Base-by-base conservation (phyloP, 2,888 invertebrate genomes). In the Lordiphosa andalusiaca region DNA sequence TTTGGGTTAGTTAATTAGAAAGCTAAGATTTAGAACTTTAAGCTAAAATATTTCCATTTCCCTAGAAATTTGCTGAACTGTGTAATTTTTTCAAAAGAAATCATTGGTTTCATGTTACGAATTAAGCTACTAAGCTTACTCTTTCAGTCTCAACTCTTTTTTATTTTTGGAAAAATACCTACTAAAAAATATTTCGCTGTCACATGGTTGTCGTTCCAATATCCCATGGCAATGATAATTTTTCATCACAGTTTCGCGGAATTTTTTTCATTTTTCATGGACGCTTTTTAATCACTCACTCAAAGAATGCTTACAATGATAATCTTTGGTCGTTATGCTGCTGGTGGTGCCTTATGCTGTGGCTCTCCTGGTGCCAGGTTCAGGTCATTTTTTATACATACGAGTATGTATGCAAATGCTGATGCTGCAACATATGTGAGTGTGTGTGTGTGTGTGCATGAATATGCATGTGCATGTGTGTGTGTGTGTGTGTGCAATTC, bases 291-390 rank as follows among this genome's bases (percentile, higher is more conserved):
- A 76, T 76, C 76, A 76, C 76, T 76, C 82, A 84, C 75, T 76
- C 75, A 84, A 76, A 76, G 75, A 73, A 76, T 76, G 82, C 84
- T 84, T 81, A 73, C 82, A 76, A 73, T 64, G 82, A 76, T 76
- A 76, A 76, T 77, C 84, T 76, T 73, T 84, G 66, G 52, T 81
- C 64, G 60, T 49, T 58, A 35, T 35, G 51, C 30, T 58, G 50
- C 30, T 58, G 50, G 57, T 56, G 39, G 21, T 58, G 38, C 44
- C 48, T 30, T 33, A 16, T 35, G 42, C 33, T 46, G 33, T 16
- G 30, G 41, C 12, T 12, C 36, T 12, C 6, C 41, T 33, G 58
- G 53, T 49, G 40, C 51, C 67, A 58, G 63, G 58, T 63, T 66
- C 65, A 30, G 42, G 42, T 81, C 61, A 76, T 63, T 72, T 62